A percentile compares a stretch with the other conserved stretches of the same genome.
Evolutionary conservation across 30 jellyfish, hydroid and myxozoan genomes (phyloP).

Genomic region (Mastigias papua): DNA sequence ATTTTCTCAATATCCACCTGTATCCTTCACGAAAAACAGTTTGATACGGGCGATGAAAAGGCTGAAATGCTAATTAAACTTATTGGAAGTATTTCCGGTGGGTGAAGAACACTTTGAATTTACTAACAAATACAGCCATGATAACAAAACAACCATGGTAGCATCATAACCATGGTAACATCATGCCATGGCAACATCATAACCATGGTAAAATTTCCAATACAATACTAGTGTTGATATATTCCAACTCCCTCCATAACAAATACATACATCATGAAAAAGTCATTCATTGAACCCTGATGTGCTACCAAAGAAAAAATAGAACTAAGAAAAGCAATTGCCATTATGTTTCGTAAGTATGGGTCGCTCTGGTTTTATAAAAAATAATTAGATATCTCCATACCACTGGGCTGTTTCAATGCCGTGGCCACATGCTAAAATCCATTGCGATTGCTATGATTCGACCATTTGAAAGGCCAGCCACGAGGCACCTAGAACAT

Average conservation of each 20-base stretch:
- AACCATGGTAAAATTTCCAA: too few relatives aligned
- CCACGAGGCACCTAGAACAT: slow-evolving; percentile 88
- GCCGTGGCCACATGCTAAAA: slow-evolving; percentile 93
- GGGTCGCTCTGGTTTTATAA: not conserved
- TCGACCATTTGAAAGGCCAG: slow-evolving; percentile 94
- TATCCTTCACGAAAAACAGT: too few relatives aligned
- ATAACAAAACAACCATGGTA: too few relatives aligned
- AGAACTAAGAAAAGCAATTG: not conserved
- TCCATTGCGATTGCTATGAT: slow-evolving; percentile 99
- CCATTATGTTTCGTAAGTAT: not conserved
- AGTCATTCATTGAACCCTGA: not conserved
- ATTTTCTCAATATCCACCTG: too few relatives aligned
- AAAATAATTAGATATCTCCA: slow-evolving; percentile 11
- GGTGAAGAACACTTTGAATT: too few relatives aligned
- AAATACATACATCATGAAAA: not conserved
- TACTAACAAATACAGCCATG: too few relatives aligned
- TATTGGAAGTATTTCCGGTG: too few relatives aligned
- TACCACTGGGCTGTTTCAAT: not conserved
- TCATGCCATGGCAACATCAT: not conserved
- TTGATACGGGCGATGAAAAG: too few relatives aligned
- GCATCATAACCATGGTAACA: too few relatives aligned
- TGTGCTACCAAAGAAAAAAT: not conserved
- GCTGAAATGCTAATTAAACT: too few relatives aligned
- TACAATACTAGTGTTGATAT: too few relatives aligned
- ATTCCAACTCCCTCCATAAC: not conserved